Conservation (phyloP, 2,888 invertebrate species). For the Prenolepis imparis region DNA sequence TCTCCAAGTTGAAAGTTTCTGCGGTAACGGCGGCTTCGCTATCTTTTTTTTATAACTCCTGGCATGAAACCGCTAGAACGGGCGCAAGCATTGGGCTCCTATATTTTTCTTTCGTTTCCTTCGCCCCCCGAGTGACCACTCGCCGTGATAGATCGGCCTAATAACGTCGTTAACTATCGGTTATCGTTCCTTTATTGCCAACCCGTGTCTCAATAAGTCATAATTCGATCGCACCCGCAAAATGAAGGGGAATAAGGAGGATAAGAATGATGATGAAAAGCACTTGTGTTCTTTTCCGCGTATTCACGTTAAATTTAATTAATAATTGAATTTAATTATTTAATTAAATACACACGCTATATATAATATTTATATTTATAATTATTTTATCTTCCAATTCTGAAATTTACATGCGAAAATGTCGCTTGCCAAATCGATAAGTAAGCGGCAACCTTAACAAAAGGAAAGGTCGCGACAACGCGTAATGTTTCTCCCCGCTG, state of each 20-base stretch:
- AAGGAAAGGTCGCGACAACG: conserved; percentile 52
- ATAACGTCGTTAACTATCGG: conserved; percentile 76
- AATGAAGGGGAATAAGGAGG: not conserved
- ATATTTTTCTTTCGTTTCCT: conserved; percentile 62
- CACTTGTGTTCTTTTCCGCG: not conserved
- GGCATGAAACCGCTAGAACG: conserved; percentile 61
- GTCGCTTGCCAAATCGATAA: not conserved
- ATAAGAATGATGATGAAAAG: not conserved
- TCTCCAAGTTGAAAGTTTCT: conserved; percentile 75
- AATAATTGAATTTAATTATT: not conserved
- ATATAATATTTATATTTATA: too few species aligned
- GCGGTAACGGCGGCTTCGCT: conserved; percentile 72
- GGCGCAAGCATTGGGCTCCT: conserved; percentile 54
- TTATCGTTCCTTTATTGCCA: conserved; percentile 73
- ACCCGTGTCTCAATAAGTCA: conserved; percentile 59
- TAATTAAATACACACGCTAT: not conserved
- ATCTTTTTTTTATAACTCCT: conserved; percentile 59
- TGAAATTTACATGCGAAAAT: not conserved
- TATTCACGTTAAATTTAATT: not conserved
- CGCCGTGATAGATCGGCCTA: conserved; percentile 74
- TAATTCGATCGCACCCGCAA: conserved; percentile 57
- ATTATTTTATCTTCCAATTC: not conserved
- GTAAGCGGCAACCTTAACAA: conserved; percentile 17
- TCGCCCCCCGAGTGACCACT: conserved; percentile 75
- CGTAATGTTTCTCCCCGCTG: conserved; percentile 22